Evolutionary conservation across 2,113 vertebrate genomes (phyloP).

Genomic region (Thamnophis sirtalis): DNA sequence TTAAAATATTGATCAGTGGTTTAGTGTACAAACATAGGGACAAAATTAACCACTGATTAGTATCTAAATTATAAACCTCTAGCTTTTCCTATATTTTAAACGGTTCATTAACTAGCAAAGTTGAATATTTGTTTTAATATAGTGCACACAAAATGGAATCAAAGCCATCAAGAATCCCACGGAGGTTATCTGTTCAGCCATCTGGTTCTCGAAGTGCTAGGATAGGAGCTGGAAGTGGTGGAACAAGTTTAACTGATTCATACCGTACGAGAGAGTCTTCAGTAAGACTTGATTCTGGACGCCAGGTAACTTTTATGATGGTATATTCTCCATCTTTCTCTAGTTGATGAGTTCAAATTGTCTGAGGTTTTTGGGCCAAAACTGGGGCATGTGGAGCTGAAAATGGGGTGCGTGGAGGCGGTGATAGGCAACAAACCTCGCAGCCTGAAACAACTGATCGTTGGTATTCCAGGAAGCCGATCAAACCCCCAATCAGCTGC

Average conservation of each 20-base stretch:
- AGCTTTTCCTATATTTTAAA: neutral
- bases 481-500: too few relatives aligned
- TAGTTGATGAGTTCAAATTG: neutral
- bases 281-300: slow-evolving; percentile 80
- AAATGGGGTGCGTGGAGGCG: too few relatives aligned
- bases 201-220: slow-evolving; percentile 68
- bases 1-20: neutral
- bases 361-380: neutral
- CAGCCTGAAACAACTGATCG: too few relatives aligned
- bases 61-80: neutral
- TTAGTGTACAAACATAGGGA: neutral
- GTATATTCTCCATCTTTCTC: neutral
- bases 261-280: slow-evolving; percentile 75
- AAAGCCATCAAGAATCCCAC: slow-evolving; percentile 86
- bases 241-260: slow-evolving; percentile 70
- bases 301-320: slow-evolving; percentile 75
- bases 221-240: slow-evolving; percentile 68
- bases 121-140: slow-evolving; percentile 44
- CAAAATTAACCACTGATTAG: neutral
- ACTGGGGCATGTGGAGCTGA: too few relatives aligned
- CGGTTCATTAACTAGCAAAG: slow-evolving; percentile 17
- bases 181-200: slow-evolving; percentile 76
- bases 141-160: slow-evolving; percentile 84
- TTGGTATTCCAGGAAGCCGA: too few relatives aligned
- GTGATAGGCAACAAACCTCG: too few relatives aligned